phyloP scores from a whole-genome alignment of 1,140 invertebrate genomes.

The Hyles euphorbiae region DNA sequence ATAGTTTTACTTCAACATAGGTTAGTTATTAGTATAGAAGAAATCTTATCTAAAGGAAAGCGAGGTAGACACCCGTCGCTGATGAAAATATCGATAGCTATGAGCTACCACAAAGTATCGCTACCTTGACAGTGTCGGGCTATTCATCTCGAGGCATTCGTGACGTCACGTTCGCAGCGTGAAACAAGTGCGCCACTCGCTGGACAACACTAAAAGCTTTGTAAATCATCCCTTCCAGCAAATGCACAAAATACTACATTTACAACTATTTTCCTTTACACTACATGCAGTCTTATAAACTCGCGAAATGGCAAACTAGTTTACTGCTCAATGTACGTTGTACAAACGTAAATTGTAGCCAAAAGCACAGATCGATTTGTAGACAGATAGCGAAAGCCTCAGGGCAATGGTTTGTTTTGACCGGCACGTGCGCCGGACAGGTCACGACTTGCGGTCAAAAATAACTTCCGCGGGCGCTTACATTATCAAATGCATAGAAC shows the following conservation, averaged over 20 bases:
- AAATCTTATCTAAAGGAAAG: too few species aligned
- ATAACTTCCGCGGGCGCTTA: neutral
- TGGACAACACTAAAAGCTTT: constrained; percentile 36
- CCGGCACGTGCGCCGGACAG: constrained; percentile 33
- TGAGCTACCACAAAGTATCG: neutral
- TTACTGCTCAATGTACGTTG: constrained; percentile 9
- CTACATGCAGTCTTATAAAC: constrained; percentile 14
- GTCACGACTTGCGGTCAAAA: constrained; percentile 35
- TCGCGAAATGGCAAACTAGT: too few species aligned
- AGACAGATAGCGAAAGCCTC: constrained; percentile 26
- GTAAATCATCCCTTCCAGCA: constrained; percentile 39
- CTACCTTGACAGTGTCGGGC: constrained; percentile 7
- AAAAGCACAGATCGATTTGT: constrained; percentile 16
- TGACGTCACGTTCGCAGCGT: constrained; percentile 41
- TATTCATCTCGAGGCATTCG: constrained; percentile 33
- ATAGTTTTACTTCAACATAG: too few species aligned
- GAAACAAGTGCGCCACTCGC: constrained; percentile 34
- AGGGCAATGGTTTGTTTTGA: constrained; percentile 39
- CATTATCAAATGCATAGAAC: too few species aligned
- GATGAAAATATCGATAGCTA: too few species aligned
- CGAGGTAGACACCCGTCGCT: too few species aligned
- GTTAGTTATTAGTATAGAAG: too few species aligned
- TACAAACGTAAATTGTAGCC: constrained; percentile 7
- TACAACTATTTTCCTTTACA: constrained; percentile 21
- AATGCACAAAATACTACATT: neutral